Base-by-base conservation (phyloP, 1,140 invertebrate species). In the Platyura marginata region DNA sequence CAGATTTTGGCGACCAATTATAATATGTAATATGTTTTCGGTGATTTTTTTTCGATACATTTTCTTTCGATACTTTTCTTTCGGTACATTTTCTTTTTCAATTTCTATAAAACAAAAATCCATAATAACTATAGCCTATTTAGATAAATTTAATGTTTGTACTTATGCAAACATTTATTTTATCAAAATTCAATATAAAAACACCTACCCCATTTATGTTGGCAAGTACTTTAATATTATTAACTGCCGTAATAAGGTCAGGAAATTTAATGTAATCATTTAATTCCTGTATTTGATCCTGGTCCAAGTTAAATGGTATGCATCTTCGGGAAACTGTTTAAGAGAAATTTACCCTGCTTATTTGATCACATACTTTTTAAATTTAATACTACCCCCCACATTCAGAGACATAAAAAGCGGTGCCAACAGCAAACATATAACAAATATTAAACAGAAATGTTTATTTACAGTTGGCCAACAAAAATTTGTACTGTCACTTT, bases 201-300 rank as follows among this genome's bases (percentile, higher is more conserved):
- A 10, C 29, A 40, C 35, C 19, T 43, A 49, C 35, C 36, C 45
- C 49, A 40, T 56, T 44, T 1, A 53, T 41, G 29, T 56, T 29
- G 2, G 53, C 52, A 1, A 65, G 43, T 10, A 52, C 39, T 47
- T 60, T 36, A 32, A 63, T 48, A 36, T 59, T 52, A 22, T 51
- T 44, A 44, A 50, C 40, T 1, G 47, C 48, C 22, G 50, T 15
- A 8, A 47, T 21, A 20, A 55, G 43, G n/a, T 54, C 9, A 40
- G 44, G 45, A 13, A 56, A 46, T 2, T 49, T 51, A 1, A 42
- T 33, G 3, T 18, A 19, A 40, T 53, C 47, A 4, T 51, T 21
- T 10, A 48, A 46, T 34, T 49, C 35, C 2, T 3, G 3, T 13
- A 44, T 29, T 21, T 40, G 42, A 41, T 6, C 13, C 25, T 13